A percentile compares a stretch with the other conserved stretches of the same genome.
phyloP scores from a whole-genome alignment of 1,140 invertebrate genomes.

The Halotydeus destructor region DNA sequence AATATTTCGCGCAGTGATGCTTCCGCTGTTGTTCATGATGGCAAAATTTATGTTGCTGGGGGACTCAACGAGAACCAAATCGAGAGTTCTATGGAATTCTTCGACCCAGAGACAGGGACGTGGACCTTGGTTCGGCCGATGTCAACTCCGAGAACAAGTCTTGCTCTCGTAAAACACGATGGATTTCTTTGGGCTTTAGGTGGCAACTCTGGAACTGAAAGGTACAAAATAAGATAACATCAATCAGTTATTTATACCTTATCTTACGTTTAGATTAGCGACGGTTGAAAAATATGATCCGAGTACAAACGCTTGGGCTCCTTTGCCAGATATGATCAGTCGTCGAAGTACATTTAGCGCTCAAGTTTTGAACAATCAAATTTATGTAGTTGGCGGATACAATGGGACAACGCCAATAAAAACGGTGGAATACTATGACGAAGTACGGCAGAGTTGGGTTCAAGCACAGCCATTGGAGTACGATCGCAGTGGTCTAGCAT shows the following conservation, averaged over 20 bases:
- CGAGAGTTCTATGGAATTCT: constrained; percentile 26
- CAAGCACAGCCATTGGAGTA: neutral
- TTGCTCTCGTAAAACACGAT: constrained; percentile 45
- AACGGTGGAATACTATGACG: neutral
- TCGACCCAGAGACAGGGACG: constrained; percentile 23
- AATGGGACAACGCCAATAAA: constrained; percentile 3
- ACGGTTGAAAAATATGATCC: constrained; percentile 15
- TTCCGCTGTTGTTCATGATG: constrained; percentile 22
- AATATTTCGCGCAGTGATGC: constrained; percentile 54
- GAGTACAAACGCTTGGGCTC: constrained; percentile 8
- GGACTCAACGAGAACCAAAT: constrained; percentile 30
- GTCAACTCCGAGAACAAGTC: constrained; percentile 49
- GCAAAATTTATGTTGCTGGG: constrained; percentile 47
- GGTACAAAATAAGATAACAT: constrained; percentile 17
- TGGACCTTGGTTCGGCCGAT: constrained; percentile 55
- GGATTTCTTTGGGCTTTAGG: constrained; percentile 46
- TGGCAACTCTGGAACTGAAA: constrained; percentile 46
- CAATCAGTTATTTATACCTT: neutral
- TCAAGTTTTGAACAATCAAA: constrained; percentile 14
- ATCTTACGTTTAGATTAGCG: constrained; percentile 1
- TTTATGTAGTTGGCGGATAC: constrained; percentile 12
- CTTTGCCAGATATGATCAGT: constrained; percentile 10
- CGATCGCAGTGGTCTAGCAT: constrained; percentile 4
- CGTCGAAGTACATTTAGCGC: constrained; percentile 16
- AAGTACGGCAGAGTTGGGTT: neutral